phyloP scores from a whole-genome alignment of 2,888 invertebrate genomes.

The Chironomus tentans region DNA sequence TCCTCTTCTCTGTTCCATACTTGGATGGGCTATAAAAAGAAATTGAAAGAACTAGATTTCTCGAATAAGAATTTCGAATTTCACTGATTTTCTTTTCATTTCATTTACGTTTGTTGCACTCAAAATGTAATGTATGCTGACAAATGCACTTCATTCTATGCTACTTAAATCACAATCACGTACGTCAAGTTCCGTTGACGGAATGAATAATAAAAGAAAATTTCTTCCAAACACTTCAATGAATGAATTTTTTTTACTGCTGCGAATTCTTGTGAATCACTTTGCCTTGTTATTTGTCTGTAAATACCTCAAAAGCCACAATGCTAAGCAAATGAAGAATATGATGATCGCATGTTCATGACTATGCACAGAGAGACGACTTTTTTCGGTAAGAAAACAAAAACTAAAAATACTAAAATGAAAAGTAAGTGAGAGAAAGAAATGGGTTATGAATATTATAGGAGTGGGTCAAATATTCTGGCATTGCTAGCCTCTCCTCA shows the following conservation, averaged over 20 bases:
- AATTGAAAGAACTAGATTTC: neutral
- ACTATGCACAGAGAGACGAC: no score
- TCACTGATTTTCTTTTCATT: neutral
- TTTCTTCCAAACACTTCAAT: no score
- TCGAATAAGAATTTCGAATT: neutral
- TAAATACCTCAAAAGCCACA: no score
- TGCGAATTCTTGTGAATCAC: no score
- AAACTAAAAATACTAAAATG: no score
- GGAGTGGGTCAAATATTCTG: conserved; percentile 17
- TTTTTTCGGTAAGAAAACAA: no score
- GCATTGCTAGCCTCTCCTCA: neutral
- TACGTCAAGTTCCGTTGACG: neutral
- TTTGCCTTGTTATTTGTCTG: no score
- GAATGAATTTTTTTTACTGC: no score
- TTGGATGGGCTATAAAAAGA: neutral
- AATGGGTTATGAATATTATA: neutral
- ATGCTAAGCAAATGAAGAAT: no score
- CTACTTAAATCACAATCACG: neutral
- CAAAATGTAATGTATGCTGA: neutral
- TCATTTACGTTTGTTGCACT: neutral
- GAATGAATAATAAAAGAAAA: neutral
- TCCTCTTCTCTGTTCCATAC: no score
- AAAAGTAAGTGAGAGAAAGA: neutral
- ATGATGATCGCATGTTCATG: no score
- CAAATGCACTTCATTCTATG: neutral